Conservation (phyloP, 1,140 invertebrate genomes). For the Phortica variegata region DNA sequence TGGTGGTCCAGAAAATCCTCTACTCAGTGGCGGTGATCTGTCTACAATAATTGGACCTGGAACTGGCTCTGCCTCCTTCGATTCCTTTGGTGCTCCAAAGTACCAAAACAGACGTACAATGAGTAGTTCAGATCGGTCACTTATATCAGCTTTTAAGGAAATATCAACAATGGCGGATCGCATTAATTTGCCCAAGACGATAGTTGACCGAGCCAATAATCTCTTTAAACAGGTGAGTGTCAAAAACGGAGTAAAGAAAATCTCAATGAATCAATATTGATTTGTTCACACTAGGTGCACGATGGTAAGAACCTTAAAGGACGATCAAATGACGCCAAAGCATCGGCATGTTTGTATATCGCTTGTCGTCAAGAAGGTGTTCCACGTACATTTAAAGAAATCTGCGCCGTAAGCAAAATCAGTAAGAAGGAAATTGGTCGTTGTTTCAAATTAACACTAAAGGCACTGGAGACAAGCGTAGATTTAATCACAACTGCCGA, state of each 20-base stretch:
- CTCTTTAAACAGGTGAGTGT: slow-evolving; percentile 85
- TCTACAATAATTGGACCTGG: slow-evolving; percentile 97
- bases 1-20: slow-evolving; percentile 92
- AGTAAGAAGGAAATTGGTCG: slow-evolving; percentile 99
- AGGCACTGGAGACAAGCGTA: slow-evolving; percentile 91
- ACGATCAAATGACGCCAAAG: slow-evolving; percentile 95
- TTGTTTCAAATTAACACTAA: slow-evolving; percentile 92
- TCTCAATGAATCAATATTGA: neutral
- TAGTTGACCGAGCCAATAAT: slow-evolving; percentile 92
- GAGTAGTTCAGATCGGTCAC: slow-evolving; percentile 88
- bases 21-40: slow-evolving; percentile 93
- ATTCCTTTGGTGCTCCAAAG: slow-evolving; percentile 82
- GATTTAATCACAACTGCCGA: slow-evolving; percentile 98
- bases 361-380: slow-evolving; percentile 98
- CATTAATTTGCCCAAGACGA: slow-evolving; percentile 93
- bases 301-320: slow-evolving; percentile 96
- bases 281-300: slow-evolving; percentile 67
- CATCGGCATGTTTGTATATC: slow-evolving; percentile 98
- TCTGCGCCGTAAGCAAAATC: slow-evolving; percentile 97
- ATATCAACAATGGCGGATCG: slow-evolving; percentile 97
- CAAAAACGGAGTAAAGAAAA: neutral
- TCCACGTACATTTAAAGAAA: slow-evolving; percentile 98
- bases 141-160: slow-evolving; percentile 95
- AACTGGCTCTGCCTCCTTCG: slow-evolving; percentile 76
- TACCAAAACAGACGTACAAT: slow-evolving; percentile 94